Base-by-base conservation (phyloP, 2,888 invertebrate genomes). In the Glyphotaelius pellucidus region DNA sequence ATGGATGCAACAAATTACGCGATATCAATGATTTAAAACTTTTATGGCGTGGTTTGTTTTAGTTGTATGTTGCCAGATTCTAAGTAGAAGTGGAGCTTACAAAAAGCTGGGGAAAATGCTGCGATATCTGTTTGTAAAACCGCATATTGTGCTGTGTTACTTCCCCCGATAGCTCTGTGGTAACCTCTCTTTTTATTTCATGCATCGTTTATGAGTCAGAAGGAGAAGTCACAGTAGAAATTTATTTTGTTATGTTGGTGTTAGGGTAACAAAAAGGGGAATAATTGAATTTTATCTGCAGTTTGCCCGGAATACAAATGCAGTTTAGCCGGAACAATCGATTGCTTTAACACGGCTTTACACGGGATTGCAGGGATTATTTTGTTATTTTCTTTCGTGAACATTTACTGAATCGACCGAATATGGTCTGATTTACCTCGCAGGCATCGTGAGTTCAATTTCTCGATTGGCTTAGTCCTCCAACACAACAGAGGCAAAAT, bases 31-130 rank as follows among this genome's bases (percentile, higher is more conserved):
- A 25, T 19, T 19, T 19, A 19, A 1, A 67, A 67, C 19, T 67
- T 67, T 67, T 67, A 67, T 1, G 7, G 0, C 52, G 19, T 67
- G 25, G 52, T 25, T 67, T 67, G 1, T 67, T 67, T 67, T 5
- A 19, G 19, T 67, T 1, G 14, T 67, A 67, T 19, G 4, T 67
- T 67, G 19, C 25, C 19, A 32, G 83, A 35, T 4, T 15, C 3
- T 12, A 32, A 9, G 35, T 12, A 32, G 31, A 35, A 83, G 30
- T 15, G 83, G 83, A 32, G 35, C 35, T 19, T 32, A 83, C 81
- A 83, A 83, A 83, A 83, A 83, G 32, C 31, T 83, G 15, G 35
- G 32, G 19, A 31, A 83, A 83, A 83, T 83, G 30, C 35, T 83
- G 32, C 35, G 83, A 31, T 35, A 83, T 31, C 83, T 32, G 31